Evolutionary conservation across 2,888 invertebrate species (phyloP), one percentile per base, ranked within the genome.

Genomic region (Frankliniella intonsa): DNA sequence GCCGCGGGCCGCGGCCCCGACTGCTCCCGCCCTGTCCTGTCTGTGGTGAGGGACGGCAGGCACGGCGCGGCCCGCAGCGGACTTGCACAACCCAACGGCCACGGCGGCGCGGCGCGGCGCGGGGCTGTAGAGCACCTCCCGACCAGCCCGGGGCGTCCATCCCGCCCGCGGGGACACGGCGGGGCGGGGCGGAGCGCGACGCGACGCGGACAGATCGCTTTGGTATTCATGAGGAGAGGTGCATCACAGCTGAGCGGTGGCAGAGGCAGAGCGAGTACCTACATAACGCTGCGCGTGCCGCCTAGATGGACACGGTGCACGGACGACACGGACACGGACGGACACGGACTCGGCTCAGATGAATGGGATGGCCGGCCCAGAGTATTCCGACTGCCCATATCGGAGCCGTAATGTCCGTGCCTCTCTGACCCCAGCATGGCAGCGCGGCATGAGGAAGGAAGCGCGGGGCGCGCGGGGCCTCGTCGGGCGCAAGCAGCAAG

Each of bases 141-240:
- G 38, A 5, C 5, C 38, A 0, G 62, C 22, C 17, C n/a, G 3
- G 10, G 1, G 10, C n/a, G 17, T 17, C 9, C n/a, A 65, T 19
- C 8, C n/a, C 65, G 9, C n/a, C 65, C n/a, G n/a, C 65, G 14
- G 65, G 9, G 65, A 14, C n/a, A n/a, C n/a, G n/a, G 65, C 19
- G 19, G 55, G 55, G 10, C 55, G 19, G 55, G 55, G 0, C 62
- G n/a, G 14, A 17, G 14, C 55, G 17, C 14, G 14, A 8, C 55
- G 14, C 5, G 17, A 17, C 14, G 2, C 17, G 55, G 65, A 65
- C 65, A n/a, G 69, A 76, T 9, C 22, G 69, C 69, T 76, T 76
- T 25, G 69, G 69, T 22, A 76, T 76, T 76, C 69, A 76, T 76
- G 69, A 76, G 69, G 69, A 22, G 69, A n/a, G 69, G n/a, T 69